Conservation (phyloP, 1,140 invertebrate species). For the Diorhabda elongata region DNA sequence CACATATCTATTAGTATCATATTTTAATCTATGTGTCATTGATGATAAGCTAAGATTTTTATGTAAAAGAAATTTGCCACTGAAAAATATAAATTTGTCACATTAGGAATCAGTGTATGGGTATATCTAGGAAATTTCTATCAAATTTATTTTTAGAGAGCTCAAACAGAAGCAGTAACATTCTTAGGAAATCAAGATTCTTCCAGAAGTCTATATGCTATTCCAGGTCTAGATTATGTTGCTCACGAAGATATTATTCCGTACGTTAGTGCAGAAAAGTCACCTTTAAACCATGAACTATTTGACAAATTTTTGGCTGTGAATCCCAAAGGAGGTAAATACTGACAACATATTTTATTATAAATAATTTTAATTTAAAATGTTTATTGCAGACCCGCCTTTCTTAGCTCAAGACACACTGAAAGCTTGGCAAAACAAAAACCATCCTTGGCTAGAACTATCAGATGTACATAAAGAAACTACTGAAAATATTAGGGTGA, state of each 20-base stretch:
- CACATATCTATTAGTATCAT: too few species aligned
- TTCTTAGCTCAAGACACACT: slow-evolving; percentile 87
- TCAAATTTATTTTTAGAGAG: slow-evolving; percentile 59
- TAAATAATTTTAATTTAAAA: slow-evolving; percentile 10
- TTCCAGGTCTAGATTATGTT: slow-evolving; percentile 94
- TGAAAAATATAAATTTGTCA: too few species aligned
- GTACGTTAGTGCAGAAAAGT: slow-evolving; percentile 74
- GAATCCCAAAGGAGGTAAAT: slow-evolving; percentile 68
- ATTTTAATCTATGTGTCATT: too few species aligned
- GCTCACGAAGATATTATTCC: slow-evolving; percentile 93
- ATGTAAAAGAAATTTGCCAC: too few species aligned
- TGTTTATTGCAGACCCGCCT: slow-evolving; percentile 64
- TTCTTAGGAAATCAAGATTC: slow-evolving; percentile 95
- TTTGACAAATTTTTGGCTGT: slow-evolving; percentile 93
- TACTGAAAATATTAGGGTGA: slow-evolving; percentile 91
- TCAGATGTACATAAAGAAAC: slow-evolving; percentile 98
- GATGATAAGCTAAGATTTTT: too few species aligned
- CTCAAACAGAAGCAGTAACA: slow-evolving; percentile 96
- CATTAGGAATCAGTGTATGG: too few species aligned
- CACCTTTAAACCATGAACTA: slow-evolving; percentile 87
- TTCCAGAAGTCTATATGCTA: slow-evolving; percentile 87
- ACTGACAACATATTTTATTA: neutral
- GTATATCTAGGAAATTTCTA: too few species aligned
- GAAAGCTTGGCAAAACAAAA: slow-evolving; percentile 93
- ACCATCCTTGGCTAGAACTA: slow-evolving; percentile 93